Percentiles rank a stretch among this genome's conserved stretches.
Evolutionary conservation across 92 coral and sea anemone genomes (phyloP).

Genomic region (Zoanthus sociatus): DNA sequence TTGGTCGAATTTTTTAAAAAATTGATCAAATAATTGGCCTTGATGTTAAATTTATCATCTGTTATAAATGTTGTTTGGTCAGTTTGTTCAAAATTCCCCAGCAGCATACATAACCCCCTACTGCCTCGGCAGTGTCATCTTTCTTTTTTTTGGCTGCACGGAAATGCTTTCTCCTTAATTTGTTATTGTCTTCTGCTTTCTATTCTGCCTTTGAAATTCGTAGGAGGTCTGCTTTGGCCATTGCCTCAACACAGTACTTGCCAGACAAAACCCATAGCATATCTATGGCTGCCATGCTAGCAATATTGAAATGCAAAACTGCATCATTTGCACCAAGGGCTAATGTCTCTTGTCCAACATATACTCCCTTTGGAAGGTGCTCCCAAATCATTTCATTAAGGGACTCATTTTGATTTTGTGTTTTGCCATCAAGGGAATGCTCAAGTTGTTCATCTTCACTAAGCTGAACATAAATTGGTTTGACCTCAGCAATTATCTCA

Average conservation of each 20-base stretch:
- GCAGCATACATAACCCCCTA: neutral
- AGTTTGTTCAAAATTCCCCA: neutral
- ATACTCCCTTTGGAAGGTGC: conserved; percentile 55
- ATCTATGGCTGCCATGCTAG: neutral
- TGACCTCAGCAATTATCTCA: conserved; percentile 47
- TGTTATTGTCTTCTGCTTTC: neutral
- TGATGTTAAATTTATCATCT: neutral
- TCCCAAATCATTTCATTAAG: conserved; percentile 72
- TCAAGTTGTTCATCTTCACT: conserved; percentile 55
- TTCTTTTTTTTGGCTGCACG: neutral
- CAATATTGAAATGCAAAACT: conserved; percentile 70
- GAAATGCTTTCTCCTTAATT: conserved; percentile 6
- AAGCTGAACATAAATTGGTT: conserved; percentile 50
- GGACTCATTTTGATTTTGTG: conserved; percentile 36
- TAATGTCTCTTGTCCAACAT: conserved; percentile 37
- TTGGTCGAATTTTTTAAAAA: neutral
- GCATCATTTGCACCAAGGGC: conserved; percentile 60
- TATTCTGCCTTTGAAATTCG: neutral
- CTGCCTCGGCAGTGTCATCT: conserved; percentile 8
- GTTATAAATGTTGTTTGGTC: neutral
- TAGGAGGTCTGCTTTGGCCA: neutral
- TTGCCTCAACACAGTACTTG: neutral
- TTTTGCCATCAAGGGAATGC: conserved; percentile 58
- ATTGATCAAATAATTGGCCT: conserved; percentile 1
- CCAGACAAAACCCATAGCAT: neutral